These are phyloP conservation scores for Heliconius eleuchia DNA, from an alignment of 1,140 invertebrate species.

Conservation along the genomic window DNA sequence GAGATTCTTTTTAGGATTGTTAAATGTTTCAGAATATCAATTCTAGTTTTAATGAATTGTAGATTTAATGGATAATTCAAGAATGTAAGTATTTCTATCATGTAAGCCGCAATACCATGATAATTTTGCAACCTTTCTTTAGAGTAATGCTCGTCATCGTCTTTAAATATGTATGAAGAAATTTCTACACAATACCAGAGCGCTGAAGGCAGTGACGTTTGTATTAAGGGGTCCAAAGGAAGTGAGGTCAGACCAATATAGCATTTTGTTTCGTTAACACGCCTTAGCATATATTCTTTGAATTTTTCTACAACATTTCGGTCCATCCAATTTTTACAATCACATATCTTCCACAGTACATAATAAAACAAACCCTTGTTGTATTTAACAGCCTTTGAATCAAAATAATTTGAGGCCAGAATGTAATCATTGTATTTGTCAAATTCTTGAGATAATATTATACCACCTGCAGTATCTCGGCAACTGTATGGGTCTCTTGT, in stretches of 20 bases:
- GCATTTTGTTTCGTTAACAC: slow-evolving; percentile 41
- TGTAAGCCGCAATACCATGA: slow-evolving; percentile 37
- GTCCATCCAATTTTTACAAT: slow-evolving; percentile 56
- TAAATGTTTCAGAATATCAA: slow-evolving; percentile 43
- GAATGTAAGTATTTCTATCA: slow-evolving; percentile 49
- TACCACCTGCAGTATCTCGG: neutral
- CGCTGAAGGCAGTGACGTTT: slow-evolving; percentile 39
- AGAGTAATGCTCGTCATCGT: slow-evolving; percentile 37
- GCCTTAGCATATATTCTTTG: slow-evolving; percentile 46
- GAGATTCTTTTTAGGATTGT: slow-evolving; percentile 45
- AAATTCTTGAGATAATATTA: slow-evolving; percentile 29
- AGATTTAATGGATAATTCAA: slow-evolving; percentile 46
- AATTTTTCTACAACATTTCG: slow-evolving; percentile 48
- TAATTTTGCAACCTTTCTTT: slow-evolving; percentile 46
- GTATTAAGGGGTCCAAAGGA: slow-evolving; percentile 46
- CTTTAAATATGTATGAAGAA: slow-evolving; percentile 47
- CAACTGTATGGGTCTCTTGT: slow-evolving; percentile 41
- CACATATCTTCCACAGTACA: slow-evolving; percentile 49
- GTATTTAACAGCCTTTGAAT: slow-evolving; percentile 46
- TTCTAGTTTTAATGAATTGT: slow-evolving; percentile 41
- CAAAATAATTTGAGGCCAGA: slow-evolving; percentile 47
- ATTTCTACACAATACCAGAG: slow-evolving; percentile 54
- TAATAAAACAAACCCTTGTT: slow-evolving; percentile 50
- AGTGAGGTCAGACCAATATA: slow-evolving; percentile 48
- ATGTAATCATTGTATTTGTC: slow-evolving; percentile 52